Base-by-base conservation (phyloP, 2,113 vertebrate genomes). In the Numenius arquata region DNA sequence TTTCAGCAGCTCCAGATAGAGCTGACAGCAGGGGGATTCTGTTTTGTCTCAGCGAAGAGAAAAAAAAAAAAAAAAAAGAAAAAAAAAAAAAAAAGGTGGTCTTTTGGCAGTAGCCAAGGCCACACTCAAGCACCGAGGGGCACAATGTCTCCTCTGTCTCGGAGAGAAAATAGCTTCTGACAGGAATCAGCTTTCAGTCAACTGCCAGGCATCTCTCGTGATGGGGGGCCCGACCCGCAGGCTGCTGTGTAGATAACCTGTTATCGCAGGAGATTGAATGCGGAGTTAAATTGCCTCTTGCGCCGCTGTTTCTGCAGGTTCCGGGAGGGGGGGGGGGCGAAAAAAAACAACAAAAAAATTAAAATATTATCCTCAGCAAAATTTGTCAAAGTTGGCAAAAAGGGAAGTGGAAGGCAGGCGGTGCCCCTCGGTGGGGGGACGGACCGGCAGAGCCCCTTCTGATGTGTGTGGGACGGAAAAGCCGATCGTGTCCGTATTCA, bases 151-250 rank as follows among this genome's bases (percentile, higher is more conserved):
- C 96, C 93, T 98, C 97, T 98, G 98, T 99, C 97, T 98, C 52
- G 1, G 82, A 88, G 95, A 97, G 98, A 98, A 98, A 98, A 97
- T 97, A 97, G 94, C 97, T 97, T 92, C 97, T 98, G 98, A 98
- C 96, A 98, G 98, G 98, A 98, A 98, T 98, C 98, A 95, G 97
- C 98, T 98, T 98, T 98, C 98, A 98, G 98, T 97, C 97, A 97
- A 97, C 97, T 95, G 91, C 95, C 96, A 92, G 95, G 94, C 97
- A 89, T 92, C 95, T 96, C 97, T 97, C 97, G 86, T 97, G 89
- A 94, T 98, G 93, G 95, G 90, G 91, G 96, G 96, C 86, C 97
- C 34, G 76, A 73, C 95, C 97, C 82, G 92, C 41, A 43, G 92
- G 90, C 96, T 91, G 73, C 94, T 72, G 34, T 30, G 93, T 67